Base-by-base conservation (phyloP, 1,140 invertebrate species). In the Drosophila seguyi region DNA sequence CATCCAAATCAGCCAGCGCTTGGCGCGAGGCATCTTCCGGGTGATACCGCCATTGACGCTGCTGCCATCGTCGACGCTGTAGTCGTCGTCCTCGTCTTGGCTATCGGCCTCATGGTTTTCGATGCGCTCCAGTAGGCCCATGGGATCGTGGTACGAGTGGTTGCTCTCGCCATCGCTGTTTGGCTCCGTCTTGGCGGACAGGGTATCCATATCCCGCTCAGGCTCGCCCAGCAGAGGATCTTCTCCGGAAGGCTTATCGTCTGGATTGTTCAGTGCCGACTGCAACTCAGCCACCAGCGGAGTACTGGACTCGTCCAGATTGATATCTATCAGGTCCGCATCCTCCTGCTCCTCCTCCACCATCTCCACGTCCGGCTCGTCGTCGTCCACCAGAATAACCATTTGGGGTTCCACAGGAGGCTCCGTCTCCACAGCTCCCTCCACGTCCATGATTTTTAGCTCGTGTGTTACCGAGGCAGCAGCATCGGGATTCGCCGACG, bases 371-470 rank as follows among this genome's bases (percentile, higher is more conserved):
- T 1, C 50, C 6, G 27, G n/a, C 4, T 76, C 74, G 6, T 75
- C 83, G 11, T 88, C 81, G 25, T 57, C 67, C 6, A 87, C 27
- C 10, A 80, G 57, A 45, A 88, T 90, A 10, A 58, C 47, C 39
- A 47, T 10, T 34, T 52, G 58, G 4, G 16, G 20, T 11, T 25
- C 25, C 6, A 31, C 36, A 13, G 39, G 13, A 10, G 45, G 10
- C 11, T 25, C 42, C 7, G 38, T 16, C 13, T 34, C 22, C 22
- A 55, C 36, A 3, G 83, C 72, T 2, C 83, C 80, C 14, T 90
- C 84, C 2, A 88, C 80, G 13, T 90, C 85, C 85, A 90, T 65
- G 18, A 90, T 90, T 71, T 81, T 80, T 3, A 87, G 47, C 42
- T 90, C 85, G 58, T 87, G 65, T 0, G 57, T 45, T n/a, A 50